Conservation (phyloP, 1,140 invertebrate species). For the Trichonephila clavata region DNA sequence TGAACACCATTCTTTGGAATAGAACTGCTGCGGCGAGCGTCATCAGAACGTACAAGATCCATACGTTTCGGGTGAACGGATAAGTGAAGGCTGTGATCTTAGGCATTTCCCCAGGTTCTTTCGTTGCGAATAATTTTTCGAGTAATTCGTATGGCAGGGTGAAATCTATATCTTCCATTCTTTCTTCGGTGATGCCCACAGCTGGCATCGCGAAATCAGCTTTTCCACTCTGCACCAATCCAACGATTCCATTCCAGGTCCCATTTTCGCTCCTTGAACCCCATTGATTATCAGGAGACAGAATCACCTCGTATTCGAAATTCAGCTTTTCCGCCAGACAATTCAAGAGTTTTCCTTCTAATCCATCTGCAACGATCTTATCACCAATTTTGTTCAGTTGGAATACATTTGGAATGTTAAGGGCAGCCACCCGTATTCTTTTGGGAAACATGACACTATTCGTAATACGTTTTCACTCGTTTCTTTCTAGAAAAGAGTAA, state of each 20-base stretch:
- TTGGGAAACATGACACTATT: too few species aligned
- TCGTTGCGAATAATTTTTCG: neutral
- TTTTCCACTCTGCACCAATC: constrained; percentile 17
- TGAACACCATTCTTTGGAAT: neutral
- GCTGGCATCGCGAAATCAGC: neutral
- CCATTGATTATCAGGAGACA: neutral
- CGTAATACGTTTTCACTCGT: too few species aligned
- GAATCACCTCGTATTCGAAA: too few species aligned
- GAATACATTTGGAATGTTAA: too few species aligned
- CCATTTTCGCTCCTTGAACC: neutral
- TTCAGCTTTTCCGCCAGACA: neutral
- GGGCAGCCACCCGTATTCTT: too few species aligned
- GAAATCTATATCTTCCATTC: constrained; percentile 17
- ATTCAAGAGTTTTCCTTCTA: neutral
- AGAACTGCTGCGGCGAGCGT: neutral
- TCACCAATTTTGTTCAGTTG: too few species aligned
- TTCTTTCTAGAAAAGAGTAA: too few species aligned
- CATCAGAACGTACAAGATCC: neutral
- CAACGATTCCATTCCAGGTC: constrained; percentile 26
- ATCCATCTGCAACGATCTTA: neutral
- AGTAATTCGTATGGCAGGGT: neutral
- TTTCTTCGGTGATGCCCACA: neutral
- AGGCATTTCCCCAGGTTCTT: neutral
- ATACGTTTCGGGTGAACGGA: neutral
- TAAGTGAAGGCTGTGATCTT: neutral